Percentiles rank a stretch among this genome's conserved stretches.
These are phyloP conservation scores for Hypomecis punctinalis DNA, from an alignment of 2,888 invertebrate genomes.

Conservation along the genomic window DNA sequence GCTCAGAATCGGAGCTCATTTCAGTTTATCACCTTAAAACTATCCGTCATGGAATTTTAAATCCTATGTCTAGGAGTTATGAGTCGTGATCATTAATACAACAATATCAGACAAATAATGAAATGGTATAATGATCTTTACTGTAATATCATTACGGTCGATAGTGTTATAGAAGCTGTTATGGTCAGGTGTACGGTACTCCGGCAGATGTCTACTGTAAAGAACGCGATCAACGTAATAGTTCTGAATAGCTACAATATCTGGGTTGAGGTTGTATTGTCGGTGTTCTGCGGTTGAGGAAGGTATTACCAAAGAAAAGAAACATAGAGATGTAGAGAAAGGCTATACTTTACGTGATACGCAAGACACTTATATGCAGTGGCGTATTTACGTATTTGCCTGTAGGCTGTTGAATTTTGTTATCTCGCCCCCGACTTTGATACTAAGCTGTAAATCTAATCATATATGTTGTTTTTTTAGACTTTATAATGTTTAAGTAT, in stretches of 20 bases:
- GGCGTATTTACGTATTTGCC: no score
- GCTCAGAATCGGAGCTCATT: no score
- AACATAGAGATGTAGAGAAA: no score
- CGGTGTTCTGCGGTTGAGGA: no score
- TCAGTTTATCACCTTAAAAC: not conserved
- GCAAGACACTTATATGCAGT: no score
- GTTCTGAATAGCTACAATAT: conserved; percentile 32
- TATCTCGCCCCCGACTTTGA: no score
- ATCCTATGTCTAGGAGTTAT: conserved; percentile 22
- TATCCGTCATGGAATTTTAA: conserved; percentile 13
- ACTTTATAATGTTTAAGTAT: no score
- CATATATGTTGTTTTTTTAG: no score
- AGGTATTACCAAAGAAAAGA: no score
- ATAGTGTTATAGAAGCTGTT: conserved; percentile 19
- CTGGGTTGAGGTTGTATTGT: conserved; percentile 18
- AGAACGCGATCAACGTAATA: conserved; percentile 52
- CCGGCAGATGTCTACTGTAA: conserved; percentile 59
- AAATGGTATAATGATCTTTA: conserved; percentile 28
- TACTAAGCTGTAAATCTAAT: no score
- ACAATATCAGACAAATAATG: not conserved
- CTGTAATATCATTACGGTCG: conserved; percentile 29
- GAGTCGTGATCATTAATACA: conserved; percentile 19
- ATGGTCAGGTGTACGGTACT: conserved; percentile 68
- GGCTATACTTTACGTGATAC: no score
- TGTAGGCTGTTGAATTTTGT: no score